These are phyloP conservation scores for Oreocharis arfaki DNA, from an alignment of 2,113 vertebrate genomes.

Conservation along the genomic window DNA sequence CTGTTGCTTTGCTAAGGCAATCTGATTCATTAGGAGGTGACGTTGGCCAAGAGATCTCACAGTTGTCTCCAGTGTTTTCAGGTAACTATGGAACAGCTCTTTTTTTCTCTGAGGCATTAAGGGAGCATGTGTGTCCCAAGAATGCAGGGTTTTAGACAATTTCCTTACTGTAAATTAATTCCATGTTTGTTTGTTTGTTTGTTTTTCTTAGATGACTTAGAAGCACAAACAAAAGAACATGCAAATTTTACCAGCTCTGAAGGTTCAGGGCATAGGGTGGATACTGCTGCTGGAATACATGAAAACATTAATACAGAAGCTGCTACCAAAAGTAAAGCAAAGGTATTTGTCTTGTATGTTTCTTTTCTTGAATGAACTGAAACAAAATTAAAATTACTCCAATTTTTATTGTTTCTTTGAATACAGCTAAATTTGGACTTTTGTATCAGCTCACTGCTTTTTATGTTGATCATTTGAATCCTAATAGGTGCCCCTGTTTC, in stretches of 20 bases:
- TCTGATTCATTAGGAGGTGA: constrained; percentile 66
- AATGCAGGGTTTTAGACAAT: background rate
- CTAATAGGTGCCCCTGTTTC: background rate
- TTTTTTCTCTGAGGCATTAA: background rate
- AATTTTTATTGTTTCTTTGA: background rate
- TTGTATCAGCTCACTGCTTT: background rate
- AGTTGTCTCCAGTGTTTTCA: constrained; percentile 64
- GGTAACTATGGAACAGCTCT: constrained; percentile 59
- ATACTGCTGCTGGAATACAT: background rate
- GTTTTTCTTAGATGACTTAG: constrained; percentile 68
- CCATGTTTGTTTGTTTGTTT: no score
- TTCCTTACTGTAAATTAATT: background rate
- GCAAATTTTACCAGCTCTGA: constrained; percentile 35
- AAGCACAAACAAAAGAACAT: constrained; percentile 64
- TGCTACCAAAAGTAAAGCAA: background rate
- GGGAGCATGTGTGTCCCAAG: background rate
- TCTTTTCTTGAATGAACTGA: background rate
- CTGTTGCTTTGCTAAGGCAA: constrained; percentile 81
- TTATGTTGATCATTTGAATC: background rate
- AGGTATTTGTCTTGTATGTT: constrained; percentile 44
- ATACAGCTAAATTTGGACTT: background rate
- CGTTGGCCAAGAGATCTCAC: constrained; percentile 55
- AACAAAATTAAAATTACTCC: background rate
- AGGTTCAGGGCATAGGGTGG: constrained; percentile 23
- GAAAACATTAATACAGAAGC: constrained; percentile 10